Conservation (phyloP, 2,797 vertebrate species). For the Phoeniculus purpureus region DNA sequence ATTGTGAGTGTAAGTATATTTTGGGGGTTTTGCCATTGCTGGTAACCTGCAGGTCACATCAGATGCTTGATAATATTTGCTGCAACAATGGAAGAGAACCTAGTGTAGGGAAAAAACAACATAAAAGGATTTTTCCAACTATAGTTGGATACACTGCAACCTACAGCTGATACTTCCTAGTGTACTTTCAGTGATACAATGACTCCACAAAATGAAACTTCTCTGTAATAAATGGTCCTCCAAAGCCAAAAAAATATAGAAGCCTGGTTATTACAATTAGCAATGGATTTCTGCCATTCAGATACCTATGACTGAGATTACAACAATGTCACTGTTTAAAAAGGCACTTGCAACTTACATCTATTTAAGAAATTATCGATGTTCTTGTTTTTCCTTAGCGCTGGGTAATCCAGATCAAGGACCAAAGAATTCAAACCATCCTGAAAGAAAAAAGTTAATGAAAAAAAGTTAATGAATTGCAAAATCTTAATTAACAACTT, state of each 20-base stretch:
- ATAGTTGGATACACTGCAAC: not conserved
- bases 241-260: not conserved
- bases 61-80: not conserved
- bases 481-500: constrained; percentile 22
- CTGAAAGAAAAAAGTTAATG: constrained; percentile 75
- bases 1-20: not conserved
- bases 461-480: constrained; percentile 47
- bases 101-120: not conserved
- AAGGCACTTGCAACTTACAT: constrained; percentile 89
- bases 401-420: constrained; percentile 95
- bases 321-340: not conserved
- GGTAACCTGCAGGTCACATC: not conserved
- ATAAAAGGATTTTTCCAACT: not conserved
- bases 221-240: not conserved
- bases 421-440: constrained; percentile 96
- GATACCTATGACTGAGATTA: not conserved
- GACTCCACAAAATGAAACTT: not conserved
- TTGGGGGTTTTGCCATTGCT: not conserved
- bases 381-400: constrained; percentile 98
- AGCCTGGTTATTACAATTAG: not conserved
- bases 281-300: not conserved
- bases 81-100: not conserved
- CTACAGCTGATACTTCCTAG: not conserved
- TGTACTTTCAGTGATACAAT: not conserved
- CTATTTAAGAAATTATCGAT: constrained; percentile 97